A percentile compares a stretch with the other conserved stretches of the same genome.
These are phyloP conservation scores for Sorex araneus DNA, from an alignment of 2,113 vertebrate genomes.

Conservation along the genomic window DNA sequence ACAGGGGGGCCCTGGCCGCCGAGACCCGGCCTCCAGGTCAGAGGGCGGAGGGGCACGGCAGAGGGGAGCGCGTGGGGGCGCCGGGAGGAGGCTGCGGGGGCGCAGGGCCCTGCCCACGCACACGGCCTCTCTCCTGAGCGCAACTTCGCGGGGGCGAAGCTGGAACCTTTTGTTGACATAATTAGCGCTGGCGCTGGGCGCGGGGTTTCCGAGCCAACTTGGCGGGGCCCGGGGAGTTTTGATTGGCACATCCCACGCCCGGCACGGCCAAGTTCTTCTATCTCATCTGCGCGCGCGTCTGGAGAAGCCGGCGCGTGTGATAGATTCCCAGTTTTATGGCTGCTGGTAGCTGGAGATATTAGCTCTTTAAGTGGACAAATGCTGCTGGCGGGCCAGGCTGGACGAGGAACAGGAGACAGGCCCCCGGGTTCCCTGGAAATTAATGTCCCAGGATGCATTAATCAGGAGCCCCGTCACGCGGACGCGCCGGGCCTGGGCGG, in stretches of 20 bases:
- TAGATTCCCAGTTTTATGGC: slow-evolving; percentile 85
- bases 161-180: slow-evolving; percentile 91
- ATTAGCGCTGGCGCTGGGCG: slow-evolving; percentile 88
- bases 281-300: slow-evolving; percentile 87
- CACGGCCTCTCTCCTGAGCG: too few species aligned
- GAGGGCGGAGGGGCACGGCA: slow-evolving; percentile 85
- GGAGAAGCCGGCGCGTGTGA: slow-evolving; percentile 83
- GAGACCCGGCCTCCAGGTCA: slow-evolving; percentile 89
- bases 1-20: slow-evolving; percentile 85
- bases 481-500: slow-evolving; percentile 79
- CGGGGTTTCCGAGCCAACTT: slow-evolving; percentile 88
- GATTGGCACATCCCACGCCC: slow-evolving; percentile 89
- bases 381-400: slow-evolving; percentile 60
- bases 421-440: slow-evolving; percentile 77
- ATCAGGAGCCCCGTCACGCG: slow-evolving; percentile 83
- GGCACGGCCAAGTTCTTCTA: slow-evolving; percentile 90
- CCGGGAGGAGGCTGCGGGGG: slow-evolving; percentile 90
- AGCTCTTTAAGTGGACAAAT: slow-evolving; percentile 84
- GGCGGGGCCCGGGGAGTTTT: slow-evolving; percentile 86
- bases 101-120: too few species aligned
- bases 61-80: slow-evolving; percentile 94
- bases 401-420: slow-evolving; percentile 58
- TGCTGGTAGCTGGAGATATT: slow-evolving; percentile 84
- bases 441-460: slow-evolving; percentile 83
- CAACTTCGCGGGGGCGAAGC: slow-evolving; percentile 9